phyloP scores from a whole-genome alignment of 2,797 vertebrate species.

The Triplophysa bombifrons region DNA sequence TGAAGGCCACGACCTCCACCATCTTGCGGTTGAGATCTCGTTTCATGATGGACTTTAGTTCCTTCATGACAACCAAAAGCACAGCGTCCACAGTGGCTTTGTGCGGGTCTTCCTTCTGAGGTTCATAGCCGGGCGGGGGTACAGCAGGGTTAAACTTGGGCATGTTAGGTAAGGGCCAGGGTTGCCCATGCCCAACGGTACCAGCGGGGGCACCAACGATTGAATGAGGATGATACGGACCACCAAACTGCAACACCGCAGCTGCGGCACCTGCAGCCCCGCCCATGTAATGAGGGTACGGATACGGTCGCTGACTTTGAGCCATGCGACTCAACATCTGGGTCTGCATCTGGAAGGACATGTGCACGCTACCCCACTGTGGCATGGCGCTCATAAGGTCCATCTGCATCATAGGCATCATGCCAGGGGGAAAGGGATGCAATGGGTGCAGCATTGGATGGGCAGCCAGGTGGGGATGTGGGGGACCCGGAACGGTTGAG shows the following conservation, averaged over 20 bases:
- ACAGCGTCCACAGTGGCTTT: conserved; percentile 96
- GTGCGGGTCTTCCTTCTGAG: conserved; percentile 95
- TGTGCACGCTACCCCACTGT: conserved; percentile 93
- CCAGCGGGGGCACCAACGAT: conserved; percentile 70
- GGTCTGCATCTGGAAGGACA: conserved; percentile 99
- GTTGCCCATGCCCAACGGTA: conserved; percentile 79
- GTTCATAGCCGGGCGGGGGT: conserved; percentile 91
- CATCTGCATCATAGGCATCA: conserved; percentile 91
- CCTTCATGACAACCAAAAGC: conserved; percentile 92
- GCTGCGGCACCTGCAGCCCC: conserved; percentile 57
- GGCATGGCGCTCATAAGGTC: conserved; percentile 92
- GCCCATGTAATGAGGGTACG: conserved; percentile 86
- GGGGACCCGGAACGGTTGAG: conserved; percentile 80
- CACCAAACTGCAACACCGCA: conserved; percentile 80
- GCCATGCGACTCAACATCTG: conserved; percentile 97
- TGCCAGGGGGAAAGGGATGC: conserved; percentile 82
- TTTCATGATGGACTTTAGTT: conserved; percentile 99
- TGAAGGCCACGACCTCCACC: conserved; percentile 98
- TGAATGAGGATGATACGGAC: conserved; percentile 83
- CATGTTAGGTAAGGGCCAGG: conserved; percentile 83
- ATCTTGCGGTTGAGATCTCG: conserved; percentile 97
- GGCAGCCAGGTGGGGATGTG: conserved; percentile 75
- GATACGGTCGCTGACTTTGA: conserved; percentile 87
- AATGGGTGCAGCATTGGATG: conserved; percentile 85
- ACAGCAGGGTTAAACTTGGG: conserved; percentile 96